Evolutionary conservation across 1,140 invertebrate species (phyloP).

Genomic region (Drosophila pseudoobscura): DNA sequence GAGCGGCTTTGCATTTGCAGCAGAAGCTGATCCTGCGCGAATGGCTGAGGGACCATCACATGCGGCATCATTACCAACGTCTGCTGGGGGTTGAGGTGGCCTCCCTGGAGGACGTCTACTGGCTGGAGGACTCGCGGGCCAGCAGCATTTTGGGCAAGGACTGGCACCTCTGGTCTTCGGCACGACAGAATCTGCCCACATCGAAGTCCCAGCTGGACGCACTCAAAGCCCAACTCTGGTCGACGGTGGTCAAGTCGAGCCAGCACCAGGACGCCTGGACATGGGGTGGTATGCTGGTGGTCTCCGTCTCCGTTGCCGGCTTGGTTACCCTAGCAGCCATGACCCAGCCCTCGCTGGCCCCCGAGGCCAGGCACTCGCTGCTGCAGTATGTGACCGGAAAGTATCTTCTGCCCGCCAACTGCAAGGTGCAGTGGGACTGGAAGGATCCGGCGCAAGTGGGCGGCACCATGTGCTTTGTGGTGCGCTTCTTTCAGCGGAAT

Average conservation of each 20-base stretch:
- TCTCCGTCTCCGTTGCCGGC: constrained; percentile 92
- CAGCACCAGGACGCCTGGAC: constrained; percentile 95
- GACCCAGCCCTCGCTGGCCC: constrained; percentile 92
- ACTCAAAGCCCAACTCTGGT: constrained; percentile 93
- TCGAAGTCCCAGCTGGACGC: constrained; percentile 90
- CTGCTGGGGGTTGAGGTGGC: constrained; percentile 91
- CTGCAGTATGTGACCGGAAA: constrained; percentile 96
- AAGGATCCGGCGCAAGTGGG: constrained; percentile 93
- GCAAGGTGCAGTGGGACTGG: constrained; percentile 92
- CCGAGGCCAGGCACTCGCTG: constrained; percentile 93
- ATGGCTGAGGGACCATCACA: constrained; percentile 89
- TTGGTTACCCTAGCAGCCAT: constrained; percentile 93
- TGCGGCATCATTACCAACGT: constrained; percentile 90
- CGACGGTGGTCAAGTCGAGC: constrained; percentile 92
- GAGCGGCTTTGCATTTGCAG: constrained; percentile 90
- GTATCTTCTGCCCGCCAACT: constrained; percentile 94
- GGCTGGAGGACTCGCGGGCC: constrained; percentile 91
- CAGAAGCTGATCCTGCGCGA: constrained; percentile 91
- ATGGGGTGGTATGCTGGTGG: constrained; percentile 94
- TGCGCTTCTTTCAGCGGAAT: constrained; percentile 95
- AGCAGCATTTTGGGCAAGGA: constrained; percentile 90
- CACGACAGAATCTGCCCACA: constrained; percentile 90
- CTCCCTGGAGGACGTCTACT: constrained; percentile 93
- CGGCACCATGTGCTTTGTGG: constrained; percentile 94
- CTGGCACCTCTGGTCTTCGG: constrained; percentile 90